Evolutionary conservation across 2,113 vertebrate genomes (phyloP), one percentile per base, ranked within the genome.

Genomic region (Candoia aspera): DNA sequence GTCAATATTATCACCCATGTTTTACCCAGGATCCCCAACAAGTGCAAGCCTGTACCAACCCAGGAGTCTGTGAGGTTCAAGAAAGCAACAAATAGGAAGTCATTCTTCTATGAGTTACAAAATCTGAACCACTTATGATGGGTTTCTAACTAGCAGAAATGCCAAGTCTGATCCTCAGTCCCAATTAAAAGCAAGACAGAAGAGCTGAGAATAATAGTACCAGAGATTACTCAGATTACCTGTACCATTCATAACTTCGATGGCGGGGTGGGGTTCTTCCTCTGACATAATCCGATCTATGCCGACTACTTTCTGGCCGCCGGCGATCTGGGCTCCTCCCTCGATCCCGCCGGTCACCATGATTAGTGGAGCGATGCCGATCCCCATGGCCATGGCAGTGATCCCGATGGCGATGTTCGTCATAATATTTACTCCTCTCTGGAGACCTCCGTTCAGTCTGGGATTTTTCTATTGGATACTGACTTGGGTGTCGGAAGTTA

Each of bases 211-310:
- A 23, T 3, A 6, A 53, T 4, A 2, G 26, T 42, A 49, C 46
- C 0, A 73, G 0, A 58, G 37, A 73, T 42, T 53, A 19, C 0
- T 0, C 0, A 1, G 4, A 5, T 93, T 96, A 99, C 99, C 99
- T 98, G 98, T 98, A 99, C 21, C 98, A 97, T 42, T 99, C 99
- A 0, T 98, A 98, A 96, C 98, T 99, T 84, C 98, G 96, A 96
- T 99, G 99, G 55, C 98, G 97, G 17, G 98, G 98, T 0, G 98
- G 97, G 0, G 97, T 97, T 17, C 98, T 97, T 0, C 98, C 98
- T 17, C 98, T 95, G 15, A 99, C 98, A 0, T 99, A 98, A 2
- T 99, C 99, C 0, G 98, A 94, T 53, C 98, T 96, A 95, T 98
- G 98, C 26, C 99, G 97, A 3, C 98, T 97, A 85, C 97, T 98